These are phyloP conservation scores for Sminthurides bifidus DNA, from an alignment of 1,140 invertebrate species.

Conservation along the genomic window DNA sequence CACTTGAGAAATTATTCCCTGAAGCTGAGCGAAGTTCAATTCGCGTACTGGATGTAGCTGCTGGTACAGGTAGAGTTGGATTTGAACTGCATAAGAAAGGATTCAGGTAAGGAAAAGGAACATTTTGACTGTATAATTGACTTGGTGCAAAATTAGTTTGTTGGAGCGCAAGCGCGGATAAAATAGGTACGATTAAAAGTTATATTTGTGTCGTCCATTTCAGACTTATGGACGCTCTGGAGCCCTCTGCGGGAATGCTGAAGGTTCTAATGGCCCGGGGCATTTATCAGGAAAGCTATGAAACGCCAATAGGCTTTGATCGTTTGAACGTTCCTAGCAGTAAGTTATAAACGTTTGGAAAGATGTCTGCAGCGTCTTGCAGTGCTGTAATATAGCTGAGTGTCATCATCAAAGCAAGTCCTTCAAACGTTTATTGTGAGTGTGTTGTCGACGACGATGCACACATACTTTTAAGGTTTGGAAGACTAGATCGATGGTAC, in stretches of 20 bases:
- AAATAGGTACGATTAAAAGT: neutral
- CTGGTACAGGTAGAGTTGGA: constrained; percentile 37
- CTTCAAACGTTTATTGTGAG: neutral
- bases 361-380: neutral
- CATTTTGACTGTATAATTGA: neutral
- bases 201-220: neutral
- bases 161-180: neutral
- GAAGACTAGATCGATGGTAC: neutral
- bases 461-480: neutral
- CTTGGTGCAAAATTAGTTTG: neutral
- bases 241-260: constrained; percentile 36
- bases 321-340: constrained; percentile 12
- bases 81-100: constrained; percentile 29
- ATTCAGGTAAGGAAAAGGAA: constrained; percentile 23
- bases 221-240: constrained; percentile 28
- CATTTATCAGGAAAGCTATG: constrained; percentile 33
- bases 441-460: neutral
- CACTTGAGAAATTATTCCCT: constrained; percentile 22
- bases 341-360: constrained; percentile 5
- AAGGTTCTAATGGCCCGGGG: constrained; percentile 32
- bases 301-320: constrained; percentile 31
- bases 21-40: constrained; percentile 18
- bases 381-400: neutral
- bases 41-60: constrained; percentile 35
- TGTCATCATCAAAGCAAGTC: neutral